Base-by-base conservation (phyloP, 1,140 invertebrate species). In the Protaetia brevitarsis region DNA sequence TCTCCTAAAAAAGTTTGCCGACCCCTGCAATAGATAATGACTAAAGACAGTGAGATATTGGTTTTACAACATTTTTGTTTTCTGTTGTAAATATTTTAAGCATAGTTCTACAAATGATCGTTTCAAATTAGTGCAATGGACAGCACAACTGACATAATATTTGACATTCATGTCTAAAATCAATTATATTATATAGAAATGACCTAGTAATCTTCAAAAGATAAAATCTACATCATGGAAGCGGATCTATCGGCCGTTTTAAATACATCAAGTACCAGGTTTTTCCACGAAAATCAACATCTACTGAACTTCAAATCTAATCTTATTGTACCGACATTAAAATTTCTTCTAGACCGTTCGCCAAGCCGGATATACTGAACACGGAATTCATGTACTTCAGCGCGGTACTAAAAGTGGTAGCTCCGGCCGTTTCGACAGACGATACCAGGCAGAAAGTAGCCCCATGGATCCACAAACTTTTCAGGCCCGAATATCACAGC, bases 401-500 rank as follows among this genome's bases (percentile, higher is more conserved):
- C 45, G 69, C 77, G 10, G 70, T 77, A 6, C 63, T 78, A 36
- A 73, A 71, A 67, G 68, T 73, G 13, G 61, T 78, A 19, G 74
- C 70, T 29, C 74, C 72, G 0, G 70, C 73, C 3, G 27, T 78
- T 36, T 71, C 71, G 1, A 69, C 65, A 23, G 72, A 73, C 21
- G 27, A 19, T 6, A 73, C 76, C 63, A 68, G 72, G 59, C 63
- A 71, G 65, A 51, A 64, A 23, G 68, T 75, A 16, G 68, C 74
- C 16, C 75, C 74, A 0, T 78, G 77, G 77, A 68, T 75, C 2
- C 68, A 66, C 60, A 78, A 78, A 67, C 57, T 78, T 23, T 78
- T 77, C 65, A 64, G 76, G 23, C 77, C 77, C 8, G 77, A 77
- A 62, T 78, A 78, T 61, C 77, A 78, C 29, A 76, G 72, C 28